Percentiles rank a stretch among this genome's conserved stretches.
Conservation (phyloP, 2,113 vertebrate species). For the Amphiprion ocellaris region DNA sequence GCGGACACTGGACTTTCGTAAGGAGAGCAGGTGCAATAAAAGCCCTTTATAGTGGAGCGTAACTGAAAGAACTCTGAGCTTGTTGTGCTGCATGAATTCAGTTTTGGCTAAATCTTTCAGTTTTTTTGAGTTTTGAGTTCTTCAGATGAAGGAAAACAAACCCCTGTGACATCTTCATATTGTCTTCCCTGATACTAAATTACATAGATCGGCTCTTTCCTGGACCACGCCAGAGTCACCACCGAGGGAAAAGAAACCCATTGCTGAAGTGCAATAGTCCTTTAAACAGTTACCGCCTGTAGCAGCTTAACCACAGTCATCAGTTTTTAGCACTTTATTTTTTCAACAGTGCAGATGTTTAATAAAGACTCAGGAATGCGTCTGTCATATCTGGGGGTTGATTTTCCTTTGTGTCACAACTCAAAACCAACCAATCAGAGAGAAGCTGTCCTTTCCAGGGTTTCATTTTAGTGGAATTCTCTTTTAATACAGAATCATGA, state of each 20-base stretch:
- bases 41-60: not conserved
- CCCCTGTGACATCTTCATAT: slow-evolving; percentile 10
- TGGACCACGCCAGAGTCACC: not conserved
- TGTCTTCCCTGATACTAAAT: slow-evolving; percentile 52
- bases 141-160: slow-evolving; percentile 30
- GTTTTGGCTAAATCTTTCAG: no score
- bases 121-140: slow-evolving; percentile 4
- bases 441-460: not conserved
- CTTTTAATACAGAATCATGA: slow-evolving; percentile 58
- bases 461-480: slow-evolving; percentile 27
- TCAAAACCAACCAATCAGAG: slow-evolving; percentile 44
- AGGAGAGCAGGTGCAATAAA: slow-evolving; percentile 18
- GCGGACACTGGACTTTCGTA: slow-evolving; percentile 13
- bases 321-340: slow-evolving; percentile 62
- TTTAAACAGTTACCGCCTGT: slow-evolving; percentile 66
- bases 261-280: slow-evolving; percentile 66
- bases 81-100: not conserved
- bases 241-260: slow-evolving; percentile 9
- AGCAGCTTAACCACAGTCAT: slow-evolving; percentile 54
- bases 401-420: slow-evolving; percentile 47
- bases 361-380: slow-evolving; percentile 74
- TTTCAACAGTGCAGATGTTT: slow-evolving; percentile 52
- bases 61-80: not conserved
- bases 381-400: slow-evolving; percentile 34
- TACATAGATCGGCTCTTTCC: not conserved